Percentiles rank a stretch among this genome's conserved stretches.
Conservation (phyloP, 2,888 invertebrate genomes). For the Panzeria rudis region DNA sequence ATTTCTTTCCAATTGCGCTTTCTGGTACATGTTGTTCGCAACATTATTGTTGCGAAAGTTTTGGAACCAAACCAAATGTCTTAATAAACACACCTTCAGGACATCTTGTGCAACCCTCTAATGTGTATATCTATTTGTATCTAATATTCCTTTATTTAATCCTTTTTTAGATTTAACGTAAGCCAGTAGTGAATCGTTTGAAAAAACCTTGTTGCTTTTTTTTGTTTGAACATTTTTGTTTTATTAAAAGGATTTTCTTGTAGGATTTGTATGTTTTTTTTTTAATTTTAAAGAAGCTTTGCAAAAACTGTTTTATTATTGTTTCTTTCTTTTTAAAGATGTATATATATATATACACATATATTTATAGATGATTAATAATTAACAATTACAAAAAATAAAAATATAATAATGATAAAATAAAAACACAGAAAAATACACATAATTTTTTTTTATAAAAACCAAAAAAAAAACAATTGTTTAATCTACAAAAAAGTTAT, state of each 20-base stretch:
- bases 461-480: slow-evolving; percentile 69
- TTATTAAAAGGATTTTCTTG: slow-evolving; percentile 69
- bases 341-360: slow-evolving; percentile 58
- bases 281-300: slow-evolving; percentile 68
- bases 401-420: slow-evolving; percentile 19
- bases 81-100: too few species aligned
- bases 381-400: slow-evolving; percentile 67
- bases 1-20: too few species aligned
- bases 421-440: slow-evolving; percentile 66
- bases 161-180: neutral
- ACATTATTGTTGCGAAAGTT: too few species aligned
- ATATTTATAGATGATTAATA: slow-evolving; percentile 67
- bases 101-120: too few species aligned
- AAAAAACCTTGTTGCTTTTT: slow-evolving; percentile 48
- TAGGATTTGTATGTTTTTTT: slow-evolving; percentile 61
- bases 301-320: slow-evolving; percentile 52
- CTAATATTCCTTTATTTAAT: neutral
- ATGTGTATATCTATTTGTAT: too few species aligned
- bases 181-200: neutral
- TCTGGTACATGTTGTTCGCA: too few species aligned
- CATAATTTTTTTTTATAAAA: slow-evolving; percentile 48
- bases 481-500: slow-evolving; percentile 65
- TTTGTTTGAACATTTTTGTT: slow-evolving; percentile 67
- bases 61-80: too few species aligned
- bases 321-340: slow-evolving; percentile 39